These are phyloP conservation scores for Accipiter cooperii DNA, from an alignment of 2,113 vertebrate genomes.

Conservation along the genomic window DNA sequence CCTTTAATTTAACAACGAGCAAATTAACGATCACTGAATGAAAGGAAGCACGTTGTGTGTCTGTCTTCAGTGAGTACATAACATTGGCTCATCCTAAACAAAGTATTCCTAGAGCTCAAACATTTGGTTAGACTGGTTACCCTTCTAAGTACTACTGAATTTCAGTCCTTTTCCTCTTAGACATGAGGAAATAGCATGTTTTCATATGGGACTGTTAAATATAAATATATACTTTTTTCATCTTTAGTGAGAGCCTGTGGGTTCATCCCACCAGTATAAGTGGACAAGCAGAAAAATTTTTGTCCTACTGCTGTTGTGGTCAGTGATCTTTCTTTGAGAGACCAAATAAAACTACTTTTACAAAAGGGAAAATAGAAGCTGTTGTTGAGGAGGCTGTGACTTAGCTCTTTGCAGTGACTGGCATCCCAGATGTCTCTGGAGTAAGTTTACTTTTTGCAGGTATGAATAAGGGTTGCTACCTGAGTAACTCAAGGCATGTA, in stretches of 20 bases:
- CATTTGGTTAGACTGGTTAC: neutral
- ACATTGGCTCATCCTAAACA: neutral
- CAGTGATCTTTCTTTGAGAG: neutral
- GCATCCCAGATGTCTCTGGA: neutral
- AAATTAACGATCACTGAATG: neutral
- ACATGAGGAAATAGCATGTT: neutral
- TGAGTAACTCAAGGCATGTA: neutral
- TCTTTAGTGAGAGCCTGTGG: neutral
- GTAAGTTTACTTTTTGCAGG: neutral
- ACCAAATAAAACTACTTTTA: neutral
- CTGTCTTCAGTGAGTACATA: neutral
- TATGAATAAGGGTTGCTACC: neutral
- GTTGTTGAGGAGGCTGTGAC: neutral
- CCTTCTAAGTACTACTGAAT: neutral
- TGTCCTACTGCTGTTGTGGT: neutral
- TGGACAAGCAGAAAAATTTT: neutral
- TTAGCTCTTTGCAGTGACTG: neutral
- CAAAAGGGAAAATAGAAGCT: neutral
- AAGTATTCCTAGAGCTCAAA: neutral
- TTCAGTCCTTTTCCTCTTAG: neutral
- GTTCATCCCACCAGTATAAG: neutral
- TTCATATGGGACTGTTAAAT: neutral
- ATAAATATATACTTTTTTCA: neutral
- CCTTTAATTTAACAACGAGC: neutral
- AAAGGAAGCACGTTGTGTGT: accelerated